Evolutionary conservation across 2,797 vertebrate species (phyloP), one percentile per base, ranked within the genome.

Genomic region (Eulemur albifrons): DNA sequence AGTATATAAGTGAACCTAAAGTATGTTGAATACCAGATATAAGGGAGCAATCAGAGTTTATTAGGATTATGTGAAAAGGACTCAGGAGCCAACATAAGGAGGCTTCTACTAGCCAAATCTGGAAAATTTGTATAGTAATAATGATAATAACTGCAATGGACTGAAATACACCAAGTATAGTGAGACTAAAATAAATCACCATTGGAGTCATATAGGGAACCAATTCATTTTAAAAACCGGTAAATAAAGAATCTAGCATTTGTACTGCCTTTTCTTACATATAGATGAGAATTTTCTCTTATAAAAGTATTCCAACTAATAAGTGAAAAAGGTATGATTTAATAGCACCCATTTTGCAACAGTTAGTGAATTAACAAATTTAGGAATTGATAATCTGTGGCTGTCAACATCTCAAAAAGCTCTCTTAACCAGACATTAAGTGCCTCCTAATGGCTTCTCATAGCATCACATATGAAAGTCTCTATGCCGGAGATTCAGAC

Each of bases 31-130:
- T 85, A 61, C 27, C 35, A 77, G 23, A 48, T 73, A 30, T 48
- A 73, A 95, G 88, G 30, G 67, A 63, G 1, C 61, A 85, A 32
- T 77, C 84, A 85, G 43, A 90, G 17, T 90, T 30, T 89, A 43
- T 80, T 90, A 73, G 82, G 38, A 94, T 82, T 86, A 35, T 94
- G 30, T 95, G 57, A 90, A 90, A 87, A 90, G 52, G 32, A 95
- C 35, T 92, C n/a, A 92, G 12, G 48, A 93, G 57, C 32, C 88
- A 91, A 59, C 7, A 23, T 77, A 89, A 90, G 23, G 48, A 76
- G 21, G 21, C 30, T 86, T 94, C 7, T 84, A 27, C 21, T 94
- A 87, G 65, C 73, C 65, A 87, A 91, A 88, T 82, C 17, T 82
- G 70, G 21, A 63, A 83, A 84, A 70, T 81, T 76, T 90, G 81